phyloP scores from a whole-genome alignment of 2,888 invertebrate species.

The Spatulosminthurus flaviceps region DNA sequence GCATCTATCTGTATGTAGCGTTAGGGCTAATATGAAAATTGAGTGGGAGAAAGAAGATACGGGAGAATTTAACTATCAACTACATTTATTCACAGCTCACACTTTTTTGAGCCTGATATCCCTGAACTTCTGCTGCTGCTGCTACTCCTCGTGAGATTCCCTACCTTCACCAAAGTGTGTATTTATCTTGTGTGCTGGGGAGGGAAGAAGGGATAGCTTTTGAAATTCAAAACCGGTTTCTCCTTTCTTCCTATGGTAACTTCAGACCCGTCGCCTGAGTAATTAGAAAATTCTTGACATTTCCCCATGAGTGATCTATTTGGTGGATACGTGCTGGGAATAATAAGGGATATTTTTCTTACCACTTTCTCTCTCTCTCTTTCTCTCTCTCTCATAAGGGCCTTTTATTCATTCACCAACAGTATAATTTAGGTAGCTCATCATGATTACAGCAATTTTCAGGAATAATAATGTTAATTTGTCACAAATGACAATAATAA shows the following conservation, averaged over 20 bases:
- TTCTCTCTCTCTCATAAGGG: not conserved
- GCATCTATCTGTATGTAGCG: no score
- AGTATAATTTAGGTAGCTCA: not conserved
- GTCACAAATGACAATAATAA: not conserved
- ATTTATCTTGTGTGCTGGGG: no score
- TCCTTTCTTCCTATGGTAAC: not conserved
- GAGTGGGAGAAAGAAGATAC: not conserved
- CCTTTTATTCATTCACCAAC: slow-evolving; percentile 3
- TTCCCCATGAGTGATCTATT: not conserved
- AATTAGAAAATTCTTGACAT: slow-evolving; percentile 13
- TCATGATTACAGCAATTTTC: slow-evolving; percentile 1
- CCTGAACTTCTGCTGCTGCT: not conserved
- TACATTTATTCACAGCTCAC: not conserved
- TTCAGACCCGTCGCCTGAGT: not conserved
- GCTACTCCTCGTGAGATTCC: no score
- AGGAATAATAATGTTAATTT: slow-evolving; percentile 10
- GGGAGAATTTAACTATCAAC: not conserved
- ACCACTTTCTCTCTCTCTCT: not conserved
- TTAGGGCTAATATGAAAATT: not conserved
- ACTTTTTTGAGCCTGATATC: not conserved
- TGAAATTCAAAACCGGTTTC: slow-evolving; percentile 13
- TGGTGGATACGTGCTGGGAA: not conserved
- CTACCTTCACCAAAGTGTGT: no score
- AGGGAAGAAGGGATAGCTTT: not conserved
- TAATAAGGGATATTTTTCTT: not conserved